Evolutionary conservation across 2,797 vertebrate genomes (phyloP).

Genomic region (Chelon labrosus): DNA sequence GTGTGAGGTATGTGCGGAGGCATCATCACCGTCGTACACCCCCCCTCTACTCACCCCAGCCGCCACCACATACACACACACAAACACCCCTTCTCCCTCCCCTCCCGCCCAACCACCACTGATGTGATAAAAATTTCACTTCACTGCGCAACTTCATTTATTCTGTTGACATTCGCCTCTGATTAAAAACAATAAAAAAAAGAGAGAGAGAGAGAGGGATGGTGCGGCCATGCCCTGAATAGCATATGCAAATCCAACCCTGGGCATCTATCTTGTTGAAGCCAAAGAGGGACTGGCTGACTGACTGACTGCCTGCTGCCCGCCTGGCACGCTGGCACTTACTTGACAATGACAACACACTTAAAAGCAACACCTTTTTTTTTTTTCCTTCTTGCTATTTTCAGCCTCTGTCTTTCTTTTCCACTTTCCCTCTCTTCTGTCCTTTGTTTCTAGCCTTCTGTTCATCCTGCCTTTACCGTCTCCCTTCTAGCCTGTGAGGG

Average conservation of each 20-base stretch:
- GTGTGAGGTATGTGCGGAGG: constrained; percentile 69
- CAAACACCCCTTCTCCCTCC: background rate
- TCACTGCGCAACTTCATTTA: constrained; percentile 99
- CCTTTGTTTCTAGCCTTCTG: constrained; percentile 26
- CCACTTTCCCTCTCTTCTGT: constrained; percentile 13
- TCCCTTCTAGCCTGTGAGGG: constrained; percentile 58
- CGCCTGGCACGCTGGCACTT: constrained; percentile 82
- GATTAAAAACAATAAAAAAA: constrained; percentile 99
- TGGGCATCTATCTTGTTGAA: constrained; percentile 97
- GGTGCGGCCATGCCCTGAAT: constrained; percentile 91
- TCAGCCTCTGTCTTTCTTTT: constrained; percentile 7
- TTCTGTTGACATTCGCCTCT: constrained; percentile 99
- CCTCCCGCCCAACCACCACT: constrained; percentile 80
- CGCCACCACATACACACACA: constrained; percentile 72
- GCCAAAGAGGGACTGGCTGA: constrained; percentile 90
- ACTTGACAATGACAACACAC: constrained; percentile 85
- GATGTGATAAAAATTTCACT: constrained; percentile 99
- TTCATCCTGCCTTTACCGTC: constrained; percentile 10
- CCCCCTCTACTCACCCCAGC: constrained; percentile 46
- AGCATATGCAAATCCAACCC: constrained; percentile 99
- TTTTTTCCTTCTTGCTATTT: constrained; percentile 15
- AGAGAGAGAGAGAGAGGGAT: constrained; percentile 88
- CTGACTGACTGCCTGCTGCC: constrained; percentile 76
- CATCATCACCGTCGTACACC: constrained; percentile 67
- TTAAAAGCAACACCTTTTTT: constrained; percentile 89